These are phyloP conservation scores for Margarornis squamiger DNA, from an alignment of 2,797 vertebrate genomes.

Conservation along the genomic window DNA sequence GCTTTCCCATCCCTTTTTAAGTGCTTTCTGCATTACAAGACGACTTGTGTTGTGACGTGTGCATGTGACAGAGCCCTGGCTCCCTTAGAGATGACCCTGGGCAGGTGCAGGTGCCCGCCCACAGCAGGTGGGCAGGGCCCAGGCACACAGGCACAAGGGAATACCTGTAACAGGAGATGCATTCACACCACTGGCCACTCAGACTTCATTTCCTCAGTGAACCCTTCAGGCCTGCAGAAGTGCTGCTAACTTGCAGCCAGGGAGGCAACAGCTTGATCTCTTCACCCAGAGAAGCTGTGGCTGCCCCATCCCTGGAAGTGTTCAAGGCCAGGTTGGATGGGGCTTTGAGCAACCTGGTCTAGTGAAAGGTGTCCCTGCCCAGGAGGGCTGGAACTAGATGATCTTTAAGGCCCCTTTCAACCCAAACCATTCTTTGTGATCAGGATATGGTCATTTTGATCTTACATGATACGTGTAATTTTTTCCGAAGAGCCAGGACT, in stretches of 20 bases:
- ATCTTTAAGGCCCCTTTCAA: neutral
- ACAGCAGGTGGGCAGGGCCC: accelerated
- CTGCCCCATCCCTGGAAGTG: neutral
- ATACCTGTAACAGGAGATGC: neutral
- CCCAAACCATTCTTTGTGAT: neutral
- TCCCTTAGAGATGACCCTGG: neutral
- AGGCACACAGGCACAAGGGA: neutral
- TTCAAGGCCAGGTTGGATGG: neutral
- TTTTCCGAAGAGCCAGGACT: neutral
- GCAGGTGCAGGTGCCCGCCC: neutral
- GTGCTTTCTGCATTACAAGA: neutral
- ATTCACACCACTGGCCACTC: neutral
- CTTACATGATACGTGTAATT: accelerated
- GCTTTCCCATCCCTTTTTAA: neutral
- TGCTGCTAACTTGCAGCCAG: neutral
- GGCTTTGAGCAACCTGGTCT: neutral
- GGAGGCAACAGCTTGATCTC: neutral
- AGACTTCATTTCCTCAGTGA: neutral
- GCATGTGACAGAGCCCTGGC: neutral
- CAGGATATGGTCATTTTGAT: neutral
- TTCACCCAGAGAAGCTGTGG: neutral
- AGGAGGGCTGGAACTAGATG: neutral
- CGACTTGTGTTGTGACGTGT: accelerated
- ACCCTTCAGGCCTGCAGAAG: neutral
- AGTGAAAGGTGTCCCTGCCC: neutral